Evolutionary conservation across 1,140 invertebrate species (phyloP).

Genomic region (Cyclargus thomasi): DNA sequence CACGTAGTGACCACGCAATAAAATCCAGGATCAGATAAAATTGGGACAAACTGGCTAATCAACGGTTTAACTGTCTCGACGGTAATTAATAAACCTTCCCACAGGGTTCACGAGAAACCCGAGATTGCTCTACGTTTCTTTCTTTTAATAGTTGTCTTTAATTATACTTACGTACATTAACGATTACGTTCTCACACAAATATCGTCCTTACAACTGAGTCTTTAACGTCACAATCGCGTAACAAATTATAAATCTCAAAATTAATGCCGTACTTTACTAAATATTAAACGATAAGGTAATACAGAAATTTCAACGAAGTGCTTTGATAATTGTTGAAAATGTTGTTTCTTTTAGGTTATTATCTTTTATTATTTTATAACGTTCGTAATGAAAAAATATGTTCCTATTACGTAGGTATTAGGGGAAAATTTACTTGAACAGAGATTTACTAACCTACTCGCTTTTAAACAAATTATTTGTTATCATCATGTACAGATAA

Average conservation of each 20-base stretch:
- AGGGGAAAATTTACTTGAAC: too few relatives aligned
- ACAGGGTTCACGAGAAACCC: conserved; percentile 43
- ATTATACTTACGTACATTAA: conserved; percentile 34
- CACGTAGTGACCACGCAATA: conserved; percentile 9
- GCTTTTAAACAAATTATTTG: too few relatives aligned
- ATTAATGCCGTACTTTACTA: conserved; percentile 15
- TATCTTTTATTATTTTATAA: neutral
- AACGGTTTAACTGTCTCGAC: conserved; percentile 25
- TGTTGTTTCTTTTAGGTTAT: conserved; percentile 5
- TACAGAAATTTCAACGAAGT: conserved; percentile 10
- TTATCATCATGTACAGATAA: neutral
- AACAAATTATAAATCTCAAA: neutral
- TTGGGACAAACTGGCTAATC: conserved; percentile 30
- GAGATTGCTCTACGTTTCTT: conserved; percentile 37
- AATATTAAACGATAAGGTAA: conserved; percentile 14
- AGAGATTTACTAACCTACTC: neutral
- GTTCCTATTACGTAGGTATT: neutral
- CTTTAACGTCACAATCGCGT: neutral
- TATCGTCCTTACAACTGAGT: conserved; percentile 9
- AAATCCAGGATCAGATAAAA: conserved; percentile 32
- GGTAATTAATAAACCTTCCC: conserved; percentile 54
- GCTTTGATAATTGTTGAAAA: conserved; percentile 15
- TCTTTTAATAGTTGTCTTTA: conserved; percentile 44
- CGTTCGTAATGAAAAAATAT: neutral
- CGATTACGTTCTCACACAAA: neutral